Base-by-base conservation (phyloP, 2,113 vertebrate genomes). In the Bagarius yarrelli region DNA sequence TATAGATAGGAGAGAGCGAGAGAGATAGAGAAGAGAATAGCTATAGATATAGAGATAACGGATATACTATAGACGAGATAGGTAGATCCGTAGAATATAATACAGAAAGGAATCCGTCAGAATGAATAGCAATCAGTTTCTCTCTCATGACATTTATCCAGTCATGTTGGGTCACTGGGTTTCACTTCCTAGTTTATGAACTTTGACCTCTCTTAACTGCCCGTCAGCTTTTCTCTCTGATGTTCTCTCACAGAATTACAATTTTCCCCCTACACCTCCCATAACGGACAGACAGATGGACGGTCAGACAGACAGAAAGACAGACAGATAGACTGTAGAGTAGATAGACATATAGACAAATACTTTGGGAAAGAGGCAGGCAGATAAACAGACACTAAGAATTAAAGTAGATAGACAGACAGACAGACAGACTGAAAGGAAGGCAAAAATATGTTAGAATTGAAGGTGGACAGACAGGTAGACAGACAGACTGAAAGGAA, bases 191-290 rank as follows among this genome's bases (percentile, higher is more conserved):
- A 53, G 44, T 55, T 32, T 53, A 21, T 71, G 67, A 71, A 23
- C n/a, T 71, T 71, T 84, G 78, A 81, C 83, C 83, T 32, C 60
- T 36, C 72, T 72, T 84, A 84, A 84, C 73, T 81, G 83, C 30
- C 66, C 76, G 63, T 81, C 78, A 66, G 30, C 53, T 19, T 74
- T 47, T 55, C 21, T 5, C 21, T 60, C 69, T 40, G 8, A 27
- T 18, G 9, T 21, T 52, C 52, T 34, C 53, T 57, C 11, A 66
- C 3, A 66, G 32, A 19, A 19, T 13, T 14, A 12, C 16, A 8
- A 1, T 12, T n/a, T 2, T 2, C 36, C 36, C 52, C 52, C 70
- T 74, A 32, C 64, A 72, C 27, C 63, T 76, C 74, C 74, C 57
- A 61, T 8, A 21, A 61, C 0, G n/a, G 56, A 59, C 0, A 59